phyloP scores from a whole-genome alignment of 1,140 invertebrate species.

The Coboldia fuscipes region DNA sequence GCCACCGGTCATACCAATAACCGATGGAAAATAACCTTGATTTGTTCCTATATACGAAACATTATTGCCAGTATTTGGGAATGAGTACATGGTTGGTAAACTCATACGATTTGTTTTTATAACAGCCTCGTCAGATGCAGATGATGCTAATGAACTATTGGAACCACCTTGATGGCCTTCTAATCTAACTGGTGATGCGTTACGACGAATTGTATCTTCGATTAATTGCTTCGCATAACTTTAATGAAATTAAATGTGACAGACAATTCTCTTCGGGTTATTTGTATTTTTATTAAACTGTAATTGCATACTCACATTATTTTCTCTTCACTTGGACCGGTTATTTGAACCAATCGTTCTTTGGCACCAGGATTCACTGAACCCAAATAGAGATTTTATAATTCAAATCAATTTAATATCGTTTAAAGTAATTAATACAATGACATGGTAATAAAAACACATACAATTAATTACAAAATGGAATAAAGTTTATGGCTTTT shows the following conservation, averaged over 20 bases:
- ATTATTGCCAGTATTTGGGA: not conserved
- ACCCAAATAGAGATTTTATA: too few species aligned
- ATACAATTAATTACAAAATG: too few species aligned
- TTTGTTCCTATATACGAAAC: too few species aligned
- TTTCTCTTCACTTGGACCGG: conserved; percentile 74
- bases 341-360: conserved; percentile 82
- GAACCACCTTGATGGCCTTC: conserved; percentile 30
- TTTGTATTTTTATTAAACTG: too few species aligned
- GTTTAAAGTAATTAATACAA: too few species aligned
- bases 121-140: conserved; percentile 44
- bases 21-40: conserved; percentile 8
- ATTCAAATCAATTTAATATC: too few species aligned
- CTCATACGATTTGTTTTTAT: conserved; percentile 14
- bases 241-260: conserved; percentile 6
- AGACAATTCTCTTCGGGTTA: not conserved
- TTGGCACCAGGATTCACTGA: conserved; percentile 79
- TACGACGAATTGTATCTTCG: conserved; percentile 77
- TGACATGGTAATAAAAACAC: too few species aligned
- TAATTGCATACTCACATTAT: conserved; percentile 69
- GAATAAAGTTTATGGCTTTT: too few species aligned
- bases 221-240: conserved; percentile 79
- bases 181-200: conserved; percentile 67
- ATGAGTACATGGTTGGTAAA: conserved; percentile 6
- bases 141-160: conserved; percentile 47
- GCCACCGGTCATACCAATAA: not conserved